Conservation (phyloP, 2,888 invertebrate genomes). For the Ctena decussata region DNA sequence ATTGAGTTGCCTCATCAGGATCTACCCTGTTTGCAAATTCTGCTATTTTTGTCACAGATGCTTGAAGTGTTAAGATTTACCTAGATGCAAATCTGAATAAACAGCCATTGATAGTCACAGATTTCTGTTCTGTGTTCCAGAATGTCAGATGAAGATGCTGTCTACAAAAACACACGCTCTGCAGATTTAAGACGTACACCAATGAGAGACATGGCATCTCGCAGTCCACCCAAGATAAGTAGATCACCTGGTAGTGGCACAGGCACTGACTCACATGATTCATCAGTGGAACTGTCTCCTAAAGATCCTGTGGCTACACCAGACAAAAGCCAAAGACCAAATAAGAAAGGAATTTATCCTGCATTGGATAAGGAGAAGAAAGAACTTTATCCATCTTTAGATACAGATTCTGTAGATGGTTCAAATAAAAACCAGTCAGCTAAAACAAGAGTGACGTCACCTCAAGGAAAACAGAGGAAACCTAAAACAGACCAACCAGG, state of each 20-base stretch:
- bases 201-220: not conserved
- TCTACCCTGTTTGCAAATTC: too few species aligned
- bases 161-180: not conserved
- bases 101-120: too few species aligned
- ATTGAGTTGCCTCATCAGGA: too few species aligned
- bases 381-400: not conserved
- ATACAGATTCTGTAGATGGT: not conserved
- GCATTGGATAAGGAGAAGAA: too few species aligned
- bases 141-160: not conserved
- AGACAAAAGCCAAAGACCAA: not conserved
- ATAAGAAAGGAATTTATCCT: not conserved
- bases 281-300: not conserved
- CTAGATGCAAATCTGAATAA: too few species aligned
- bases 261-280: not conserved
- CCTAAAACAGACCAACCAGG: not conserved
- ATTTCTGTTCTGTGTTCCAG: too few species aligned
- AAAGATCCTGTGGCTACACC: not conserved
- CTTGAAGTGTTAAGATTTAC: too few species aligned
- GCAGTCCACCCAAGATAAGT: not conserved
- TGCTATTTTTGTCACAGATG: too few species aligned
- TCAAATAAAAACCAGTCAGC: not conserved
- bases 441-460: not conserved
- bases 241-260: not conserved
- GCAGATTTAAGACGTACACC: not conserved
- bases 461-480: not conserved